phyloP scores from a whole-genome alignment of 2,113 vertebrate species.

The Parotia lawesii region DNA sequence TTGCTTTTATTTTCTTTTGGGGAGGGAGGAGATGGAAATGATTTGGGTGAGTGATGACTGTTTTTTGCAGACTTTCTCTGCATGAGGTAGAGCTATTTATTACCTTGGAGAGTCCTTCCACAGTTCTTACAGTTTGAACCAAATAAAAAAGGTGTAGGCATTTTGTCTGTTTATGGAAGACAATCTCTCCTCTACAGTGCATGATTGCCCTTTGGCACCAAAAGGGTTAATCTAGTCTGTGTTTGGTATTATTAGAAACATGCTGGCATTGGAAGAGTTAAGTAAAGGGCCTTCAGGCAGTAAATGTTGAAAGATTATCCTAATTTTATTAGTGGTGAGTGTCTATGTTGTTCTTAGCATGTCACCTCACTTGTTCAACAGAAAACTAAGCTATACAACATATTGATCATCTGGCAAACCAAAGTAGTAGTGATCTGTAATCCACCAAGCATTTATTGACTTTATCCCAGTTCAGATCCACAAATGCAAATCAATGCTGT shows the following conservation, averaged over 20 bases:
- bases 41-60: neutral
- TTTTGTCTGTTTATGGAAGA: neutral
- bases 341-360: constrained; percentile 59
- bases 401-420: constrained; percentile 84
- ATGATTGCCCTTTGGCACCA: neutral
- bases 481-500: constrained; percentile 74
- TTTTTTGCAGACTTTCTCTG: neutral
- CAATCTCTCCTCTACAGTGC: neutral
- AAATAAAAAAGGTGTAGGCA: neutral
- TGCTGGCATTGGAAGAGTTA: constrained; percentile 35
- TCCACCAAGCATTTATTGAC: constrained; percentile 82
- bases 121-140: neutral
- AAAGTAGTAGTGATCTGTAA: constrained; percentile 81
- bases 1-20: neutral
- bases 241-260: constrained; percentile 26
- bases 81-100: neutral
- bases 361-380: constrained; percentile 60
- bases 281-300: constrained; percentile 34
- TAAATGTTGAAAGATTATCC: constrained; percentile 62
- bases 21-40: neutral
- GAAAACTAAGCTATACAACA: constrained; percentile 74
- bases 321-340: constrained; percentile 57
- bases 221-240: constrained; percentile 8
- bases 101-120: neutral
- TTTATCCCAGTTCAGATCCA: constrained; percentile 75